Base-by-base conservation (phyloP, 1,140 invertebrate species). In the Anoplolepis gracilipes region DNA sequence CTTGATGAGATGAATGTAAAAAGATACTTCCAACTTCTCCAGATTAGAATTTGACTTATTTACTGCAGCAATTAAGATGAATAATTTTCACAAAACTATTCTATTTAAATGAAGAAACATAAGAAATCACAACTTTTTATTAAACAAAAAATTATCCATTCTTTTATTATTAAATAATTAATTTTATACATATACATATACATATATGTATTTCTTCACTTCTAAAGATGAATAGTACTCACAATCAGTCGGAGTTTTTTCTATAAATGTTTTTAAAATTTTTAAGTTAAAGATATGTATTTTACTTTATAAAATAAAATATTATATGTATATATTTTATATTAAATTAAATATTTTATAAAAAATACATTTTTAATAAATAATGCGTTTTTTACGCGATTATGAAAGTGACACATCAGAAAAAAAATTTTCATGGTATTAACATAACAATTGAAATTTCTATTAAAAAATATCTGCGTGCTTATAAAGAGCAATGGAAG, bases 31-130 rank as follows among this genome's bases (percentile, higher is more conserved):
- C 62, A 67, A 65, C 28, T 78, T 65, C 22, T 78, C 25, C 11
- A 30, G 25, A 77, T 77, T 42, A 36, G 25, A 67, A 62, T 77
- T 84, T 76, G 36, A 84, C 22, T 77, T 33, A 16, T 57, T 64
- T 36, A 73, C 30, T 8, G 36, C 55, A 42, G 42, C 33, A 72
- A 82, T 81, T 81, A 25, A 81, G 78, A 81, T 57, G 2, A 42
- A 72, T 30, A 19, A 64, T 33, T 33, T 19, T 28, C 16, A 39
- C 19, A 70, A 16, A 57, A 59, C 25, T 4, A 16, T 0, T 4
- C 4, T 46, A 13, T 73, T 57, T 57, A 8, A 22, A 49, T 28
- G 6, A 28, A 33, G 25, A 13, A 22, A 22, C 11, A n/a, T 33
- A n/a, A 36, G 16, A 57, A 70, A n/a, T n/a, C n/a, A n/a, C n/a